Evolutionary conservation across 2,888 invertebrate species (phyloP).

Genomic region (Pammene aurita): DNA sequence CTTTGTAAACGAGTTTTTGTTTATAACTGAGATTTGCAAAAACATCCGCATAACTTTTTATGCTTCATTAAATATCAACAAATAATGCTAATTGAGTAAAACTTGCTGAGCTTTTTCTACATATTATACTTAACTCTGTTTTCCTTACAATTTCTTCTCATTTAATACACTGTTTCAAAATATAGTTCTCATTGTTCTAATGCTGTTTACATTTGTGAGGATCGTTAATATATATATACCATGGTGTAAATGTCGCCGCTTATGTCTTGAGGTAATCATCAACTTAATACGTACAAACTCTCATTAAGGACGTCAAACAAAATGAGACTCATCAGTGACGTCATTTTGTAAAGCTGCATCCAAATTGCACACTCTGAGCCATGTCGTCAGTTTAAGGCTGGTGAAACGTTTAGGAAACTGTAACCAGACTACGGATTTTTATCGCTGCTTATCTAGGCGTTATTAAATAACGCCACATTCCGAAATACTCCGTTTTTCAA

Average conservation of each 20-base stretch:
- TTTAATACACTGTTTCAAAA: not conserved
- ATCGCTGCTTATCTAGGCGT: too few species aligned
- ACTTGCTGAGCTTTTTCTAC: too few species aligned
- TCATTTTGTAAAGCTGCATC: slow-evolving; percentile 27
- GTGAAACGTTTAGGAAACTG: too few species aligned
- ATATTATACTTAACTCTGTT: too few species aligned
- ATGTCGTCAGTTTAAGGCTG: too few species aligned
- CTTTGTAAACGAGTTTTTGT: slow-evolving; percentile 13
- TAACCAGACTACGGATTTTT: too few species aligned
- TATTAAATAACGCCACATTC: too few species aligned
- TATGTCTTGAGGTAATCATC: slow-evolving; percentile 11
- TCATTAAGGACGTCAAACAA: slow-evolving; percentile 28
- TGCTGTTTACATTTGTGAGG: slow-evolving; percentile 5
- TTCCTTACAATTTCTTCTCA: not conserved
- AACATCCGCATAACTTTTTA: slow-evolving; percentile 1
- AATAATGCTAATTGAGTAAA: not conserved
- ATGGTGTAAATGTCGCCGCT: slow-evolving; percentile 2
- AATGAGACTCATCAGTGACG: slow-evolving; percentile 17
- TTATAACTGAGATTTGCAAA: slow-evolving; percentile 4
- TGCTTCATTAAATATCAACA: not conserved
- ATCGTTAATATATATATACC: slow-evolving; percentile 11
- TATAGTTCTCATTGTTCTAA: not conserved
- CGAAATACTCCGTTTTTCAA: too few species aligned
- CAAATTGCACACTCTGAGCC: slow-evolving; percentile 10
- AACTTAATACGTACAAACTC: slow-evolving; percentile 21